A percentile compares a stretch with the other conserved stretches of the same genome.
phyloP scores from a whole-genome alignment of 2,797 vertebrate genomes.

The Sphenopsis melanotis region DNA sequence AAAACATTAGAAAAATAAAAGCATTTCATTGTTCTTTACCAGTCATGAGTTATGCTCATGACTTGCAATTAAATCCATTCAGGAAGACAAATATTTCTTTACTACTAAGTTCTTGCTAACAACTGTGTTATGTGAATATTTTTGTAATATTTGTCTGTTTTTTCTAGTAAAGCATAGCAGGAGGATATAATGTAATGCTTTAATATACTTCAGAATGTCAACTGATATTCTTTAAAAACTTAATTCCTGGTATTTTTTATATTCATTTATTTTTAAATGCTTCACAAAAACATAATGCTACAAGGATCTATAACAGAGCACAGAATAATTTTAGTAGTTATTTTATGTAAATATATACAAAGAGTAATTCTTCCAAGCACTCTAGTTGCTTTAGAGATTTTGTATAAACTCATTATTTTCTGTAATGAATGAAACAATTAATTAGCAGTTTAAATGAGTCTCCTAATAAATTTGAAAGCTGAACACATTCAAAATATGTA shows the following conservation, averaged over 20 bases:
- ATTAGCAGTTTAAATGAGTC: not conserved
- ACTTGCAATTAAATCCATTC: not conserved
- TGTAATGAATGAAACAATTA: not conserved
- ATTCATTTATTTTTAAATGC: not conserved
- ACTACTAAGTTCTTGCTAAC: not conserved
- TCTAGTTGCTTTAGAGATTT: not conserved
- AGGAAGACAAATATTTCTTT: not conserved
- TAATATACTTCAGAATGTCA: slow-evolving; percentile 2
- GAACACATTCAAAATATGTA: not conserved
- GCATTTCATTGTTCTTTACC: not conserved
- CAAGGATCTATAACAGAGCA: not conserved
- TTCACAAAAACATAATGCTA: not conserved
- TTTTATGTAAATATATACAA: not conserved
- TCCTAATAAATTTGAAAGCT: not conserved
- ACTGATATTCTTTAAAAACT: not conserved
- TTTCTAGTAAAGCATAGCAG: not conserved
- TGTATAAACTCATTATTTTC: not conserved
- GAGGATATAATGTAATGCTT: not conserved
- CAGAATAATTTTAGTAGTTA: not conserved
- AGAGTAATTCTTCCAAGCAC: not conserved
- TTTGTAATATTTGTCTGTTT: not conserved
- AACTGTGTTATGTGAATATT: not conserved
- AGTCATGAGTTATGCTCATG: not conserved
- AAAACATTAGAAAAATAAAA: not conserved
- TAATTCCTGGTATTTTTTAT: not conserved